phyloP scores from a whole-genome alignment of 2,797 vertebrate genomes.

The Nothura maculosa region DNA sequence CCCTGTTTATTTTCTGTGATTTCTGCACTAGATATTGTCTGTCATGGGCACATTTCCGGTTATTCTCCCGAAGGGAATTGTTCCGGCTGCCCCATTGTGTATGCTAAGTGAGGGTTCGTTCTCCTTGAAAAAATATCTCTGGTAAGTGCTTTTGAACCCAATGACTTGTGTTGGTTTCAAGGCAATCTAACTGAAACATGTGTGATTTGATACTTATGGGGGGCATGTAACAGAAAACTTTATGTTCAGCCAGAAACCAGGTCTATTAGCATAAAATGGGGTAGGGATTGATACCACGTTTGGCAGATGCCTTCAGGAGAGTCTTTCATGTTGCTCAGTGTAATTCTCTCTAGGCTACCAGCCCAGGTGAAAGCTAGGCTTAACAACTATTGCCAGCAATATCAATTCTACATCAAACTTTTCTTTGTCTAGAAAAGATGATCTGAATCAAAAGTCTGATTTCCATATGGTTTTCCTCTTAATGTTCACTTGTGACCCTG shows the following conservation, averaged over 20 bases:
- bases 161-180: conserved; percentile 79
- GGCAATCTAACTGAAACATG: conserved; percentile 72
- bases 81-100: conserved; percentile 83
- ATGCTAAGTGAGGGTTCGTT: conserved; percentile 86
- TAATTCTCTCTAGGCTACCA: neutral
- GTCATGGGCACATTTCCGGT: conserved; percentile 80
- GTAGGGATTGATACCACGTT: rapidly evolving
- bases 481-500: neutral
- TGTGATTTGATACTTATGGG: neutral
- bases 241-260: neutral
- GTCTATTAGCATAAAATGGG: neutral
- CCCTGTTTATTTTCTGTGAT: neutral
- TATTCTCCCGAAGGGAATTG: conserved; percentile 84
- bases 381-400: neutral
- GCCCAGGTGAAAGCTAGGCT: neutral
- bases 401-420: neutral
- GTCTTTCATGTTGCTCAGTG: neutral
- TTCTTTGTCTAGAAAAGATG: conserved; percentile 16
- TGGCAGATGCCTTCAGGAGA: neutral
- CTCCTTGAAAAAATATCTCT: conserved; percentile 86
- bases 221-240: neutral
- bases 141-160: conserved; percentile 84
- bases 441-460: conserved; percentile 25
- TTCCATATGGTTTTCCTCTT: neutral
- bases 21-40: conserved; percentile 47